Conservation (phyloP, 2,797 vertebrate genomes). For the Okamejei kenojei region DNA sequence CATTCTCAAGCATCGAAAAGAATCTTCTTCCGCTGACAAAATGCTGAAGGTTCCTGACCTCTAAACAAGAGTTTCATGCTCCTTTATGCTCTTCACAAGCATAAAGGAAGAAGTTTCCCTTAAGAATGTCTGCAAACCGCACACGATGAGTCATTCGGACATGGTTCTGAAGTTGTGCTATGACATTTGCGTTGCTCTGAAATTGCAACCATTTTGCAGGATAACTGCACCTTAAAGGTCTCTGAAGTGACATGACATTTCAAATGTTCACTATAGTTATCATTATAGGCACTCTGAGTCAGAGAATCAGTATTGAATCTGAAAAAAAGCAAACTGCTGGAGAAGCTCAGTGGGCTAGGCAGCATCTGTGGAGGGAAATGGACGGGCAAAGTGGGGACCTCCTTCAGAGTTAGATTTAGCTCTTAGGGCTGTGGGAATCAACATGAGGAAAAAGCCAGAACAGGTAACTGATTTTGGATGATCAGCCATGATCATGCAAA, state of each 20-base stretch:
- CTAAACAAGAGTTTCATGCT: no score
- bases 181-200: not conserved
- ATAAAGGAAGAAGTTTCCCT: not conserved
- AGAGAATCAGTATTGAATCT: not conserved
- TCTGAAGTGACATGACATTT: conserved; percentile 15
- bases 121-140: not conserved
- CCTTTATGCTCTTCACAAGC: not conserved
- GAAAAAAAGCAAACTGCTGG: no score
- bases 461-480: no score
- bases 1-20: not conserved
- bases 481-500: no score
- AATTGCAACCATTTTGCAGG: not conserved
- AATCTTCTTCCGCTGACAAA: not conserved
- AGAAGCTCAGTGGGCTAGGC: no score
- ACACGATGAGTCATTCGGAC: not conserved
- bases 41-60: not conserved
- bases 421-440: no score
- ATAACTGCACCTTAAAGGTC: not conserved
- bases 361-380: no score
- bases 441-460: no score
- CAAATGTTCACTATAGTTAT: not conserved
- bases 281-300: conserved; percentile 1
- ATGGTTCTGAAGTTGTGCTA: not conserved
- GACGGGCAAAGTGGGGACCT: no score
- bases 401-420: no score